Conservation (phyloP, 30 jellyfish, hydroid and myxozoan genomes). For the Aurelia aurita region DNA sequence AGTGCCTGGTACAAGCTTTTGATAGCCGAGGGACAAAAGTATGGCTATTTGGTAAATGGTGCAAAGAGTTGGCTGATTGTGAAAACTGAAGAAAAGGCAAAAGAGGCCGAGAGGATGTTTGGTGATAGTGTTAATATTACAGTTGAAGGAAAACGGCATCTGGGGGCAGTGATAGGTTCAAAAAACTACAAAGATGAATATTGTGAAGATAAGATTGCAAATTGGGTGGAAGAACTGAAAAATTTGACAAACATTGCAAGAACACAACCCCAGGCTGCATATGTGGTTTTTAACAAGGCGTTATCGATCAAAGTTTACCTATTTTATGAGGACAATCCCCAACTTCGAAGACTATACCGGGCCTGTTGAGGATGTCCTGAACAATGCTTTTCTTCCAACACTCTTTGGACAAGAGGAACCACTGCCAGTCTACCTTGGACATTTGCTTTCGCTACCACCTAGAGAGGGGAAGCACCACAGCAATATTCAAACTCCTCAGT, state of each 20-base stretch:
- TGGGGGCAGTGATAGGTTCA: slow-evolving; percentile 29
- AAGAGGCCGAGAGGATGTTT: slow-evolving; percentile 16
- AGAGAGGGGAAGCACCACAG: no score
- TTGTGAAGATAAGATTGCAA: neutral
- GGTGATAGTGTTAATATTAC: neutral
- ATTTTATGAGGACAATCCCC: slow-evolving; percentile 2
- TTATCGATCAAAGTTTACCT: neutral
- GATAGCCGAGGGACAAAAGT: slow-evolving; percentile 18
- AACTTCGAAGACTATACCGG: neutral
- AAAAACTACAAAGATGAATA: neutral
- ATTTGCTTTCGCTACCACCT: no score
- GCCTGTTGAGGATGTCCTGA: neutral
- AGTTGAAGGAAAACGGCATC: slow-evolving; percentile 4
- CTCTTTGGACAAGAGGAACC: slow-evolving; percentile 4
- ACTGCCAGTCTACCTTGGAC: no score
- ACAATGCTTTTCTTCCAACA: neutral
- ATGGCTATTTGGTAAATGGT: slow-evolving; percentile 23
- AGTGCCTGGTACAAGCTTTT: slow-evolving; percentile 1
- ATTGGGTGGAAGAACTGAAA: slow-evolving; percentile 27
- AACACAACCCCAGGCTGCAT: slow-evolving; percentile 29
- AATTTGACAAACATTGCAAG: no score
- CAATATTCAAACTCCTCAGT: no score
- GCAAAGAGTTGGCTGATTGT: slow-evolving; percentile 21
- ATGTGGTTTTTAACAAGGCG: neutral
- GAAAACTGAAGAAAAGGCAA: neutral